phyloP scores from a whole-genome alignment of 2,888 invertebrate genomes.

The Hybos culiciformis region DNA sequence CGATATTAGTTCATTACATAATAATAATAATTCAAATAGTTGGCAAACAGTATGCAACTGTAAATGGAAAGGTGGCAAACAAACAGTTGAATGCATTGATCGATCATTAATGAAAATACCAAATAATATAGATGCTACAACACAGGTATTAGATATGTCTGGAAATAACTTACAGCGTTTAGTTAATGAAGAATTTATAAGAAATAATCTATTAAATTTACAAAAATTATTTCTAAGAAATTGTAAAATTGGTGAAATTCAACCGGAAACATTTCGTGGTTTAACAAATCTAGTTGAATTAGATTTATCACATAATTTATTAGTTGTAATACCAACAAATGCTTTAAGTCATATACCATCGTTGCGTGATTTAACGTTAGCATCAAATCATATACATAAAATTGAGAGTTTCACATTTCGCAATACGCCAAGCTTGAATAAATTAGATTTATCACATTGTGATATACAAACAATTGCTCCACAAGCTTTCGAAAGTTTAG shows the following conservation, averaged over 20 bases:
- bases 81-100: conserved; percentile 81
- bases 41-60: conserved; percentile 67
- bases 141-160: conserved; percentile 82
- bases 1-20: conserved; percentile 2
- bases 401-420: conserved; percentile 62
- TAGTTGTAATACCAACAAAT: conserved; percentile 64
- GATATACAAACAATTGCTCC: conserved; percentile 65
- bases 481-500: conserved; percentile 62
- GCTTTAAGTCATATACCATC: conserved; percentile 70
- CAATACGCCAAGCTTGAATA: conserved; percentile 61
- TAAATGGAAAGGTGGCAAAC: conserved; percentile 90
- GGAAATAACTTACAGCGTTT: conserved; percentile 76
- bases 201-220: conserved; percentile 68
- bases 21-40: not conserved
- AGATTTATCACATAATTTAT: conserved; percentile 72
- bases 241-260: conserved; percentile 76
- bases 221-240: conserved; percentile 73
- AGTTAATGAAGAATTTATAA: conserved; percentile 66
- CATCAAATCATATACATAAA: conserved; percentile 69
- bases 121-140: conserved; percentile 71
- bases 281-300: conserved; percentile 81
- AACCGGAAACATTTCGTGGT: conserved; percentile 69
- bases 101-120: conserved; percentile 73
- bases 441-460: conserved; percentile 71
- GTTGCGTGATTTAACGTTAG: conserved; percentile 64